Conservation (phyloP, 30 jellyfish, hydroid and myxozoan genomes). For the Hydractinia symbiolongicarpus region DNA sequence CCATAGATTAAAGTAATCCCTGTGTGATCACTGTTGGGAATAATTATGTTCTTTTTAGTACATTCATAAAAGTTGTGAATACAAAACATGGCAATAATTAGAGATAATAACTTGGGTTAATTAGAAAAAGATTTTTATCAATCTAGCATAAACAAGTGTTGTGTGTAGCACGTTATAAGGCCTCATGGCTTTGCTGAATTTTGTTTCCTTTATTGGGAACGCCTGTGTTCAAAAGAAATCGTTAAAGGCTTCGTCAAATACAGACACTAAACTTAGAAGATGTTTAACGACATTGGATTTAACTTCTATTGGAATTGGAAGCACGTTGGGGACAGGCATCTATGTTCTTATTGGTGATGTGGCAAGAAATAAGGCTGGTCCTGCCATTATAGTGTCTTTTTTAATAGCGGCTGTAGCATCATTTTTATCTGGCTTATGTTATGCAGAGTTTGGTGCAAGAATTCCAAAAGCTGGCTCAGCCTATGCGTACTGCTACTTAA, state of each 20-base stretch:
- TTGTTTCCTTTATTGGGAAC: no score
- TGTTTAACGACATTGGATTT: conserved; percentile 73
- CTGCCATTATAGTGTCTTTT: conserved; percentile 81
- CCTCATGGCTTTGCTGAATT: no score
- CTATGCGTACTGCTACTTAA: conserved; percentile 61
- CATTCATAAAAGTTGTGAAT: no score
- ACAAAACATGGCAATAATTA: no score
- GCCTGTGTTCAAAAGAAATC: background rate
- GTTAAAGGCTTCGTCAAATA: background rate
- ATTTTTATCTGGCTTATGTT: conserved; percentile 78
- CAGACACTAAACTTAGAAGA: conserved; percentile 53
- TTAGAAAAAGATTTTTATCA: no score
- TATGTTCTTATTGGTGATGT: conserved; percentile 87
- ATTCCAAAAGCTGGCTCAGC: conserved; percentile 97
- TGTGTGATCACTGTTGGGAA: no score
- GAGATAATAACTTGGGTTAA: no score
- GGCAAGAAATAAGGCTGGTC: conserved; percentile 90
- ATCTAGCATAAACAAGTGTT: no score
- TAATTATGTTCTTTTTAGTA: no score
- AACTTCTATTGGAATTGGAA: conserved; percentile 87
- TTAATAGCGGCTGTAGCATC: conserved; percentile 90
- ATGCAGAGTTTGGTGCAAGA: conserved; percentile 93
- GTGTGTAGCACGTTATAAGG: no score
- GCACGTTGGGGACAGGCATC: conserved; percentile 95
- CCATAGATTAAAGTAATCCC: no score